A percentile compares a stretch with the other conserved stretches of the same genome.
Conservation (phyloP, 92 coral and sea anemone genomes). For the Plumapathes pennacea region DNA sequence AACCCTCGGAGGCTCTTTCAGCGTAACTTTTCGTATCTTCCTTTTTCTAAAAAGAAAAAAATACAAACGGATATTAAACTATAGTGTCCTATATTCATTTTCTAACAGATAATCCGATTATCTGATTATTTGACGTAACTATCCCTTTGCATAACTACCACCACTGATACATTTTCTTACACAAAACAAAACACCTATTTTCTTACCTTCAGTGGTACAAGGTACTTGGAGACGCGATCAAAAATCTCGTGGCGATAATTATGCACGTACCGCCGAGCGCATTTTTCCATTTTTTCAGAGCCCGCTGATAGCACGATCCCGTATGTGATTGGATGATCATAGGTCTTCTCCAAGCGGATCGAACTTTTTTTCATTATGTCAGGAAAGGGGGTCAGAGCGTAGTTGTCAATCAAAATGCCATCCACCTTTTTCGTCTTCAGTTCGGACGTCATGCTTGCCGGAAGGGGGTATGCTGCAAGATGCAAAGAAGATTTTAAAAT, state of each 20-base stretch:
- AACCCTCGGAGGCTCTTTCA: conserved; percentile 66
- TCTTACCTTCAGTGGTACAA: conserved; percentile 66
- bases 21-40: conserved; percentile 57
- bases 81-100: too few relatives aligned
- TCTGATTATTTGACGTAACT: neutral
- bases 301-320: conserved; percentile 85
- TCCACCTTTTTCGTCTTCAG: conserved; percentile 43
- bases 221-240: conserved; percentile 61
- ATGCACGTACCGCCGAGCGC: conserved; percentile 70
- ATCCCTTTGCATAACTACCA: neutral
- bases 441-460: conserved; percentile 59
- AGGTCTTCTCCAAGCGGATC: conserved; percentile 72
- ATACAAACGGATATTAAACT: neutral
- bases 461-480: conserved; percentile 46
- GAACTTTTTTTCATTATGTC: conserved; percentile 49
- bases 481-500: too few relatives aligned
- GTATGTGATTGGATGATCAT: conserved; percentile 87
- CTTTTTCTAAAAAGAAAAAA: conserved; percentile 38
- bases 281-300: conserved; percentile 53
- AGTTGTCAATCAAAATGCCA: conserved; percentile 87
- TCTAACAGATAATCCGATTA: neutral
- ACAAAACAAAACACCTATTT: neutral
- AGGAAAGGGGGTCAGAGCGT: conserved; percentile 70
- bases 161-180: neutral
- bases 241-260: conserved; percentile 87